Base-by-base conservation (phyloP, 1,140 invertebrate genomes). In the Rhagoletis pomonella region DNA sequence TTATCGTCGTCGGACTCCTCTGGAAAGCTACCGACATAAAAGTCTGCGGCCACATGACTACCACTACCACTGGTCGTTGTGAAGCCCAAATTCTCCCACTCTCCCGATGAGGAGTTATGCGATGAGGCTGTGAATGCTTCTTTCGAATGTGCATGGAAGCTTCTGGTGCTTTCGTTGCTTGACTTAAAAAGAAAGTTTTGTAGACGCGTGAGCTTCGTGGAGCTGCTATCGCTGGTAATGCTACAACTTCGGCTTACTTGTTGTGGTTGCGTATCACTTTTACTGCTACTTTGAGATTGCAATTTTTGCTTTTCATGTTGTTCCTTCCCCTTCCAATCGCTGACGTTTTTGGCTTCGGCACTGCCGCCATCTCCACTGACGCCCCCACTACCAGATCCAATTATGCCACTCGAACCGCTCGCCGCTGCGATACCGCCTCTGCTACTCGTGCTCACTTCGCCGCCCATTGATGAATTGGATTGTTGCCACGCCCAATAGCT, bases 151-250 rank as follows among this genome's bases (percentile, higher is more conserved):
- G 91, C 91, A 81, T 91, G 90, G 47, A 87, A 90, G 60, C 91
- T 92, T 55, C 90, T 88, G 0, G 90, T 88, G 77, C 91, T 92
- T 85, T 92, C 91, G 69, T 92, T 92, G 90, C 91, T 92, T 69
- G 90, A 92, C 88, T 92, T 91, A 50, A 92, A 92, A 0, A 92
- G 91, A 89, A 92, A 91, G 88, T 92, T 92, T 87, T 92, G 91
- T 29, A 92, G 89, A 0, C 91, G 88, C 6, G 91, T 92, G 9
- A 92, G 85, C 55, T 91, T 88, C 2, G 90, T 90, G 47, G 91
- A 92, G 87, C 90, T 92, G 67, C 91, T 92, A 58, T 92, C 91
- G 62, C 91, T 92, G 62, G 91, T 92, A 19, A 92, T 87, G 85
- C 91, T 92, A 73, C 91, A 92, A 64, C 91, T 91, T 55, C 91